phyloP scores from a whole-genome alignment of 2,888 invertebrate genomes.

The Papilio gigon region DNA sequence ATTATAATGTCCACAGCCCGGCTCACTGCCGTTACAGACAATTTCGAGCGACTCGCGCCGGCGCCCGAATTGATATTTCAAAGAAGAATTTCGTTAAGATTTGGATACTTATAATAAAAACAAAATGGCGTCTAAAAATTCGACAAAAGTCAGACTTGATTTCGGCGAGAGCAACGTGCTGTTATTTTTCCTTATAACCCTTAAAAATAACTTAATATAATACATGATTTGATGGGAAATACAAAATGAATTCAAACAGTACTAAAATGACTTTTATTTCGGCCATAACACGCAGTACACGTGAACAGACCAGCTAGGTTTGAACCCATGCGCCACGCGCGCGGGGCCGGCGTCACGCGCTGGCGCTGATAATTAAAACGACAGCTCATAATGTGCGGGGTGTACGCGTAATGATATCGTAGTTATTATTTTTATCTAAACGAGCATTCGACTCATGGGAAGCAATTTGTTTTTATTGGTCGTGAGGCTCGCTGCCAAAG shows the following conservation, averaged over 20 bases:
- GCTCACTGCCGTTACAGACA: slow-evolving; percentile 27
- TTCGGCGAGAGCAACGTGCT: neutral
- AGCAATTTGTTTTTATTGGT: slow-evolving; percentile 49
- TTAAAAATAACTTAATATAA: neutral
- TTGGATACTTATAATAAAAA: slow-evolving; percentile 21
- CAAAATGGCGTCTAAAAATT: neutral
- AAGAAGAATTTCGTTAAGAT: slow-evolving; percentile 4
- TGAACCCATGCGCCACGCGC: neutral
- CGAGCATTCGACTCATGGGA: slow-evolving; percentile 48
- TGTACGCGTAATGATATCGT: slow-evolving; percentile 5
- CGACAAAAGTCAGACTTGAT: neutral
- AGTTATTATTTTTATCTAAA: slow-evolving; percentile 46
- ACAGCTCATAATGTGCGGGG: neutral
- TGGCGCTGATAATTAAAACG: slow-evolving; percentile 12
- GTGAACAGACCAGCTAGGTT: neutral
- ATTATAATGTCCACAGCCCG: slow-evolving; percentile 28
- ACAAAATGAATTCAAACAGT: neutral
- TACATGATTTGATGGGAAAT: neutral
- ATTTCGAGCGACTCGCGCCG: slow-evolving; percentile 29
- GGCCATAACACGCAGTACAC: neutral
- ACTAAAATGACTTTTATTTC: neutral
- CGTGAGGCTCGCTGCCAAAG: slow-evolving; percentile 46
- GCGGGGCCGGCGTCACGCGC: neutral
- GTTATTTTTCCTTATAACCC: neutral
- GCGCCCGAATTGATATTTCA: slow-evolving; percentile 26